Base-by-base conservation (phyloP, 35 echinoderm and acorn worm species). In the Ophioderma brevispina region DNA sequence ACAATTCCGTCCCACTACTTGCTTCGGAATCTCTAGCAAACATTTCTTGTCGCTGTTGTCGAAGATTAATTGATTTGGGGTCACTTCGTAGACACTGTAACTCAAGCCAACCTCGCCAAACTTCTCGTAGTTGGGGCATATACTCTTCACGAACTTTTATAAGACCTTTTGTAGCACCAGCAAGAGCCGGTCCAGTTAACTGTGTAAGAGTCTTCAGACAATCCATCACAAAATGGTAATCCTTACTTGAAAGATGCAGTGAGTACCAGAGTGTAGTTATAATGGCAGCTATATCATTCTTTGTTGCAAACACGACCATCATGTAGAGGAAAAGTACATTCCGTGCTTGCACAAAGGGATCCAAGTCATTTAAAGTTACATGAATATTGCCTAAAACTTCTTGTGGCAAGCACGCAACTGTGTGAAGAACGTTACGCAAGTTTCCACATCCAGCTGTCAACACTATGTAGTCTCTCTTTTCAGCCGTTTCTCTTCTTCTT, bases 321-420 rank as follows among this genome's bases (percentile, higher is more conserved):
- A 95, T 95, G 33, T 79, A 95, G 25, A 95, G 75, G 36, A 95
- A 84, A 19, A 95, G 70, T 31, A 92, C 86, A 40, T 95, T 95
- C 55, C 94, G 88, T 19, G 94, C 94, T 50, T 88, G 75, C 13
- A 78, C 46, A 76, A 84, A 91, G 38, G 80, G 89, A 31, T 92
- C 90, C 17, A 77, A 78, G 56, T 95, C 94, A 49, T 92, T 92
- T 32, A 95, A 38, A 1, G 64, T 75, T 76, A 92, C 88, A 1
- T 1, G 32, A 5, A 95, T 33, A 36, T 88, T 91, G 33, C 94
- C 94, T 55, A 21, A 77, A 81, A 84, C 92, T 8, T 88, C 37
- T 1, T 8, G 28, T 43, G 94, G 90, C 19, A 95, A 75, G 15
- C 89, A 95, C 25, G 90, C 85, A 13, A 81, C 81, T 19, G 94